Base-by-base conservation (phyloP, 2,797 vertebrate species). In the Bryconaethiops microstoma region DNA sequence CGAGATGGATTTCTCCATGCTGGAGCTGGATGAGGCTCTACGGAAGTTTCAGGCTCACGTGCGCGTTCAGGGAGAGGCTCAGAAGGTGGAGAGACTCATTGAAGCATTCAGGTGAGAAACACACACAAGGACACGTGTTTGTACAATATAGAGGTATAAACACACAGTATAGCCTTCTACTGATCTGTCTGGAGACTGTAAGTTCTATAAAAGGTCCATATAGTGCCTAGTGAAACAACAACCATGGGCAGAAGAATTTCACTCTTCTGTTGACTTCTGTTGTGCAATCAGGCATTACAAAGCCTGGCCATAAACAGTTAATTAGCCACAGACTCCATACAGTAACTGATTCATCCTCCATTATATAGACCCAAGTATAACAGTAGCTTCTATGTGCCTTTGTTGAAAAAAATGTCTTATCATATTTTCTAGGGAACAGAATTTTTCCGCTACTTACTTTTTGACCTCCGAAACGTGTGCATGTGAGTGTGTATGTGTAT, bases 41-140 rank as follows among this genome's bases (percentile, higher is more conserved):
- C 94, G 98, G 91, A 99, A 99, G 93, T 99, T 99, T 92, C 98
- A 99, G 93, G 97, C 98, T 68, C 98, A 99, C 81, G 97, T 99
- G 83, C 96, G 98, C 52, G 98, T 99, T 74, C 98, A 99, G 85
- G 98, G 98, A 81, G 98, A 99, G 89, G 98, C 98, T 5, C 98
- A 99, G 92, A 99, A 99, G 89, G 98, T 99, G 82, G 98, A 99
- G 89, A 91, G 98, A 84, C 97, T 99, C 88, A 98, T 99, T 52
- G 98, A 99, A 90, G 98, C 98, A 42, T 99, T 98, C 87, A 99
- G 98, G 98, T 99, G 86, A 83, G 91, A 85, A 81, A 50, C 10
- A 16, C 14, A 48, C 45, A 29, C 21, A 40, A 23, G 17, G 17
- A 68, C 67, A 39, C 21, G n/a, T 68, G 19, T 35, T 16, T 5